Conservation (phyloP, 2,113 vertebrate species). For the Psettodes erumei region DNA sequence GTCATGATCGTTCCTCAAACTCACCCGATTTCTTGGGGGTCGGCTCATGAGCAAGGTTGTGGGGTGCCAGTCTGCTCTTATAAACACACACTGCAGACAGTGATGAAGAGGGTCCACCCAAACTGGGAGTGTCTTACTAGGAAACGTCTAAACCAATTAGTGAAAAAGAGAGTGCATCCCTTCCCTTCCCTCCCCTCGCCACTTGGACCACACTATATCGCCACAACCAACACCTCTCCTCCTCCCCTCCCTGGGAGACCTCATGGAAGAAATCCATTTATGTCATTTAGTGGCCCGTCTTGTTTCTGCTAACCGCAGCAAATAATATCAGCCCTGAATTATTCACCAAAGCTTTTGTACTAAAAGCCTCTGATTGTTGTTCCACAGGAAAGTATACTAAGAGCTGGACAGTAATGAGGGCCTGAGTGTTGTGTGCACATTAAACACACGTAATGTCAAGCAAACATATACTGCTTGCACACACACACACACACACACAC, state of each 20-base stretch:
- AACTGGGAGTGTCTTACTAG: slow-evolving; percentile 89
- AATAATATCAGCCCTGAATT: slow-evolving; percentile 92
- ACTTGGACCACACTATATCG: slow-evolving; percentile 56
- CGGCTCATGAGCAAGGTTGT: slow-evolving; percentile 82
- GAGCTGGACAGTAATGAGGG: slow-evolving; percentile 73
- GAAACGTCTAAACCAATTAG: slow-evolving; percentile 87
- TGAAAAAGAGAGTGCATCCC: slow-evolving; percentile 74
- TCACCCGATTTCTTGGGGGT: slow-evolving; percentile 86
- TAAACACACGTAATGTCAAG: slow-evolving; percentile 19
- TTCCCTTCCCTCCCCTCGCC: slow-evolving; percentile 64
- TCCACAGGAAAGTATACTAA: slow-evolving; percentile 80
- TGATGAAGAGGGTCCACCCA: slow-evolving; percentile 78
- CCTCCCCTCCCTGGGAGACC: slow-evolving; percentile 74
- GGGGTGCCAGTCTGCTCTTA: slow-evolving; percentile 74
- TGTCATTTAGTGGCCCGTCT: slow-evolving; percentile 86
- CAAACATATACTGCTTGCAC: neutral
- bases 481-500: slow-evolving; percentile 1
- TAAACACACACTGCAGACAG: slow-evolving; percentile 77
- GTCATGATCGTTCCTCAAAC: slow-evolving; percentile 69
- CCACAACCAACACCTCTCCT: slow-evolving; percentile 66
- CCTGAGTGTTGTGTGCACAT: slow-evolving; percentile 49
- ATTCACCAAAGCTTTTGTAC: slow-evolving; percentile 89
- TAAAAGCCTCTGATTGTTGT: slow-evolving; percentile 90
- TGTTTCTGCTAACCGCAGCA: slow-evolving; percentile 83
- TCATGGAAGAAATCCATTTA: slow-evolving; percentile 90